phyloP scores from a whole-genome alignment of 2,113 vertebrate species.

The Laticauda laticaudata region DNA sequence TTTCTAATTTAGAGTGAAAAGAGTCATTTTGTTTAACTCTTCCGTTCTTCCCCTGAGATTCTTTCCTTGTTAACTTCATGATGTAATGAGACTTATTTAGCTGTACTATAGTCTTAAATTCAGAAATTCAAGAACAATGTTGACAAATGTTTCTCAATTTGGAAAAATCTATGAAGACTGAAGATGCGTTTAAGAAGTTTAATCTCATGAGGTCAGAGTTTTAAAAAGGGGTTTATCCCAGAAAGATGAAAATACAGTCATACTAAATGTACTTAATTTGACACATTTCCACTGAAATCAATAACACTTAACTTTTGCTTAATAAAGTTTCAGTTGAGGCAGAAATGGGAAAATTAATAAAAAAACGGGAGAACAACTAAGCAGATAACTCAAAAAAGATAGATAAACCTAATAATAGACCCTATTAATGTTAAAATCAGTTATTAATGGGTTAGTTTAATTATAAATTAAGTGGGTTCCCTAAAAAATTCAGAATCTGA shows the following conservation, averaged over 20 bases:
- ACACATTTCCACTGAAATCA: not conserved
- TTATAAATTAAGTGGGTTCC: not conserved
- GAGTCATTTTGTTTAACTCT: not conserved
- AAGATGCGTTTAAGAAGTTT: not conserved
- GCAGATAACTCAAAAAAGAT: not conserved
- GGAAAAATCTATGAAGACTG: not conserved
- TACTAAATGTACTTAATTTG: not conserved
- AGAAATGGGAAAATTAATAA: not conserved
- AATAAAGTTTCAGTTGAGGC: not conserved
- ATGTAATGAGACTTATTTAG: not conserved
- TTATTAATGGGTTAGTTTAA: not conserved
- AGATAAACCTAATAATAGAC: not conserved
- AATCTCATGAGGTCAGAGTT: not conserved
- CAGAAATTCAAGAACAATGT: not conserved
- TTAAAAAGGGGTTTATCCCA: not conserved
- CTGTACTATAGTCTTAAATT: not conserved
- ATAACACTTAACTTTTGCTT: not conserved
- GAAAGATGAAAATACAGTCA: not conserved
- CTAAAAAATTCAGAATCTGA: not conserved
- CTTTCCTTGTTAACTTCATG: not conserved
- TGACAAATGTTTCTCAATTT: not conserved
- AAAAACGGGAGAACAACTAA: not conserved
- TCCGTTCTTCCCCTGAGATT: not conserved
- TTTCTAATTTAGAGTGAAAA: not conserved
- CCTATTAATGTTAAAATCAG: not conserved